Percentiles rank a stretch among this genome's conserved stretches.
These are phyloP conservation scores for Pomacea canaliculata DNA, from an alignment of 2,888 invertebrate genomes.

Conservation along the genomic window DNA sequence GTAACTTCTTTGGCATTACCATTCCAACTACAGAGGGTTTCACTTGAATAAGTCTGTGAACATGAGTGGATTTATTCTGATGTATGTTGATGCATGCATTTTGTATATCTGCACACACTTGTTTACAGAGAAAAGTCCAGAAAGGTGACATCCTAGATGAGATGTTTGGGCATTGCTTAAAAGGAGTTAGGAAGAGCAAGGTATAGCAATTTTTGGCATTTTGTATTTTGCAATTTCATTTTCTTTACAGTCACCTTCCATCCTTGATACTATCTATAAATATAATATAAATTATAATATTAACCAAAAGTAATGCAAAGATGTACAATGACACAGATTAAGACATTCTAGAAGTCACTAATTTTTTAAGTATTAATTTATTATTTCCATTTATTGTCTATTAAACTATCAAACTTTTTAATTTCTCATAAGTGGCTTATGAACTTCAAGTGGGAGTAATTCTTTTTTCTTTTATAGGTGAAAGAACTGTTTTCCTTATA, in stretches of 20 bases:
- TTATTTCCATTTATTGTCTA: no score
- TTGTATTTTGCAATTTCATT: not conserved
- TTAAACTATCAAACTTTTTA: no score
- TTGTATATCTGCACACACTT: no score
- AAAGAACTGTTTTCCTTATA: conserved; percentile 21
- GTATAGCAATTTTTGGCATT: conserved; percentile 34
- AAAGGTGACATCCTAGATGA: conserved; percentile 78
- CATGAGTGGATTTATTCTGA: no score
- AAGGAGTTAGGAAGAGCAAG: conserved; percentile 54
- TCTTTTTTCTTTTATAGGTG: conserved; percentile 5
- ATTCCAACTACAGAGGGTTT: no score
- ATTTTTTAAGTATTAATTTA: no score
- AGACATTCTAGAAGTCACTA: not conserved
- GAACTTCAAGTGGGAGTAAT: no score
- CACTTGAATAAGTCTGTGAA: no score
- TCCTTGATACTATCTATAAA: conserved; percentile 2
- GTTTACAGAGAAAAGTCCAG: conserved; percentile 73
- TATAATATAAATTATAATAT: not conserved
- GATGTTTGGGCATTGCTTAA: conserved; percentile 73
- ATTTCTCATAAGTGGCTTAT: no score
- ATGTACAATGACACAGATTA: not conserved
- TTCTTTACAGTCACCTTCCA: no score
- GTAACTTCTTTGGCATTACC: no score
- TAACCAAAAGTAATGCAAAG: not conserved
- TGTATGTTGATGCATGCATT: no score